Evolutionary conservation across 2,888 invertebrate genomes (phyloP).

Genomic region (Diaperis boleti): DNA sequence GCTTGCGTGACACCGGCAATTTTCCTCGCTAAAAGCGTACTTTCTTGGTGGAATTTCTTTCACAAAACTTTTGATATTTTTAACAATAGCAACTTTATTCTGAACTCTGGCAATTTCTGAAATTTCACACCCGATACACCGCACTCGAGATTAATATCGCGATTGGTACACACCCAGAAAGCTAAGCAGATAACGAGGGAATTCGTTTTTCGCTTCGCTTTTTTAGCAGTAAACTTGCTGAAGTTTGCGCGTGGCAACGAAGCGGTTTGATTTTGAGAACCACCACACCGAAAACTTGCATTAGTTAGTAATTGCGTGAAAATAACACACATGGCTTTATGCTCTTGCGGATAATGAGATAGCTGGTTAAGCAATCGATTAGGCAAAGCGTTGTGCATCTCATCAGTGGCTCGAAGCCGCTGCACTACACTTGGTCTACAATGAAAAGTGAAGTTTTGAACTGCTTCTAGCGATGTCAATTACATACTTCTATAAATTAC

Average conservation of each 20-base stretch:
- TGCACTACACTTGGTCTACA: background rate
- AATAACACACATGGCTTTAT: slow-evolving; percentile 29
- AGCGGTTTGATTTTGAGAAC: slow-evolving; percentile 10
- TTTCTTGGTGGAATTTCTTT: slow-evolving; percentile 15
- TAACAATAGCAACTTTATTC: slow-evolving; percentile 28
- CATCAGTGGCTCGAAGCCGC: slow-evolving; percentile 11
- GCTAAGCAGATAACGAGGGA: slow-evolving; percentile 22
- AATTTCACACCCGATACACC: slow-evolving; percentile 30
- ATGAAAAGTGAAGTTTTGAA: background rate
- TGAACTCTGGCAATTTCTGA: slow-evolving; percentile 29
- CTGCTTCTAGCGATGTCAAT: no score
- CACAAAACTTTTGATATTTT: slow-evolving; percentile 19
- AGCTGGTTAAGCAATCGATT: slow-evolving; percentile 33
- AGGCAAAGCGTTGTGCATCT: slow-evolving; percentile 30
- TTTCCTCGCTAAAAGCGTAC: slow-evolving; percentile 12
- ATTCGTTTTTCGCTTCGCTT: slow-evolving; percentile 27
- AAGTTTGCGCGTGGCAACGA: slow-evolving; percentile 3
- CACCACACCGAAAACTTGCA: slow-evolving; percentile 29
- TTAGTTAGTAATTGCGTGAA: slow-evolving; percentile 32
- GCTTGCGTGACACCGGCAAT: slow-evolving; percentile 33
- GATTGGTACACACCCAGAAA: slow-evolving; percentile 28
- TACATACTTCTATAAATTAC: no score
- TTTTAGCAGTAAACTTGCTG: slow-evolving; percentile 16
- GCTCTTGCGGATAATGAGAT: slow-evolving; percentile 10
- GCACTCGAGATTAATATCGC: slow-evolving; percentile 30